Evolutionary conservation across 2,113 vertebrate genomes (phyloP), one percentile per base, ranked within the genome.

Genomic region (Uropsilus gracilis): DNA sequence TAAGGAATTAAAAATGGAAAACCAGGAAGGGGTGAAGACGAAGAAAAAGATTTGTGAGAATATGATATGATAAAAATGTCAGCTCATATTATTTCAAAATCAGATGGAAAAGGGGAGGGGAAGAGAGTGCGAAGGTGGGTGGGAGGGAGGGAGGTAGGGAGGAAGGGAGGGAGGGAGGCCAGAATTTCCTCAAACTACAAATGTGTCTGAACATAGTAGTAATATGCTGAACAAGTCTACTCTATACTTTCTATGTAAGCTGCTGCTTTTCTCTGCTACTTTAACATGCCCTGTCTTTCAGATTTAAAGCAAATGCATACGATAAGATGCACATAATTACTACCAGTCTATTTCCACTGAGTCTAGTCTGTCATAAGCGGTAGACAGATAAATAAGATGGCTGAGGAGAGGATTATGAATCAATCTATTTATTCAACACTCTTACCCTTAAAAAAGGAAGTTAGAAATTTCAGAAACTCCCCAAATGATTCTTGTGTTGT

Each of bases 231-330:
- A 57, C 53, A 95, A 39, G n/a, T 75, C 72, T 66, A 55, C 66
- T 95, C 71, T 92, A 53, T 50, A 63, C 42, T 82, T 61, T 90
- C 73, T 42, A 90, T 34, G 17, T 17, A 95, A 83, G 63, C 44
- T 89, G 48, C 76, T 90, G 81, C 18, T 78, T 97, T n/a, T n/a
- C n/a, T n/a, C 92, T 91, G 42, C 39, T 95, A 69, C 76, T 93
- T 94, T 84, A 96, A 85, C 72, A 90, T 95, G 81, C 34, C 53
- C 75, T 37, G 94, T 93, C 82, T 96, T 97, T 95, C 68, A 97
- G 17, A 1, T 14, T 5, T 37, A 93, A 75, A 64, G 50, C 22
- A 88, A 89, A 96, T 44, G 39, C 90, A 69, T 93, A 94, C 93
- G 97, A 87, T 18, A 87, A 0, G 2, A 95, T 3, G 3, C 50